These are phyloP conservation scores for human DNA, from an alignment of 2,113 vertebrate species.

Conservation along the genomic window GRCh38 chr14:71475001-71475500, in stretches of 20 bases:
- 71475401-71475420: neutral
- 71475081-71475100: neutral
- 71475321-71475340: conserved; percentile 9
- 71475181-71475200: neutral
- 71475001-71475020: neutral
- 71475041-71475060: fast-evolving
- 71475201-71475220: neutral
- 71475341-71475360: neutral
- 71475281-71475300: neutral
- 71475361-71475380: neutral
- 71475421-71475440: neutral
- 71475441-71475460: neutral
- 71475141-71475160: neutral
- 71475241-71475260: neutral
- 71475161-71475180: neutral
- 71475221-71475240: neutral
- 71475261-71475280: neutral
- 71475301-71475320: neutral
- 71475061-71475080: neutral
- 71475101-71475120: neutral
- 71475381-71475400: neutral
- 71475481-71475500: neutral
- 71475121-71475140: neutral
- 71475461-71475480: neutral
- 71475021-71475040: neutral